Base-by-base conservation (phyloP, 2,797 vertebrate genomes). In the Sebastolobus alascanus region DNA sequence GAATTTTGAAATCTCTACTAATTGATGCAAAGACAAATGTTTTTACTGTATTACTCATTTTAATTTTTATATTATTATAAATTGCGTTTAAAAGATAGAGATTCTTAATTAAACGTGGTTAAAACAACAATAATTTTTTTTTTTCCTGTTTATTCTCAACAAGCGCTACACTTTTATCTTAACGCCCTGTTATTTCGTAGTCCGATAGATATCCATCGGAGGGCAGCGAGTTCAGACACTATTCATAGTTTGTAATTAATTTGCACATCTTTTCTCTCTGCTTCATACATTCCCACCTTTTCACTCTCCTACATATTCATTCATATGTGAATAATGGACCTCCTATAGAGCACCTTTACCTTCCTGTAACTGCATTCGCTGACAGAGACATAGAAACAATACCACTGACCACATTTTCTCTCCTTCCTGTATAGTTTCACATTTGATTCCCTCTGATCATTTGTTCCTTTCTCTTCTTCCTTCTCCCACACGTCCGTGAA, bases 401-500 rank as follows among this genome's bases (percentile, higher is more conserved):
- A 71, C 88, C 37, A 77, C 85, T 7, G 58, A 75, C 78, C 55
- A 29, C 65, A 76, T 86, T 79, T 76, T 85, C 56, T 79, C 65
- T 80, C 59, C 74, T 80, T 80, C 70, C 73, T 84, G 75, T 79
- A 16, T 68, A 35, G 55, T 71, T 87, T 79, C 76, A 75, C 72
- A 69, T 90, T 78, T 75, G 69, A 90, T 73, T 84, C 55, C 74
- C 65, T 84, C 63, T 22, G 70, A 82, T 87, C 73, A 75, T 75
- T 79, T 50, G 40, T 70, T 82, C 72, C 14, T 75, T 67, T 83
- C 71, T 84, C 73, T 89, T 73, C 73, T 67, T 85, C 11, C 38
- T 72, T 88, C 89, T 92, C 86, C 85, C 88, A 84, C 90, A 88
- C 79, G 84, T 84, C 63, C 79, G 71, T 59, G 86, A 77, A 75